phyloP scores from a whole-genome alignment of 2,888 invertebrate species.

The Tetragonula carbonaria region DNA sequence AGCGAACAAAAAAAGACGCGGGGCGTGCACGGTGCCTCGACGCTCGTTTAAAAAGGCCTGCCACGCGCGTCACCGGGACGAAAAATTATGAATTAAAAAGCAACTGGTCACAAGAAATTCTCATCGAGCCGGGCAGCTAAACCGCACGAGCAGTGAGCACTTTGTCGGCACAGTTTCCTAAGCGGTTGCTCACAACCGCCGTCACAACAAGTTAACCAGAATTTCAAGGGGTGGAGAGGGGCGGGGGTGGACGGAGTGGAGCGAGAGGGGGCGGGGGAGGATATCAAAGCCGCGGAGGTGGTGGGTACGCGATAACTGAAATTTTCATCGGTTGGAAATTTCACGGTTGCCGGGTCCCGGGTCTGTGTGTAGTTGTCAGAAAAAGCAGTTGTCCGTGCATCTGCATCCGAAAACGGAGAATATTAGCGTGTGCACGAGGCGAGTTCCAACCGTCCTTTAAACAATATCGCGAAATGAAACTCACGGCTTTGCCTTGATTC shows the following conservation, averaged over 20 bases:
- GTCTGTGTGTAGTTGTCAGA: slow-evolving; percentile 13
- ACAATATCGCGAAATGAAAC: slow-evolving; percentile 8
- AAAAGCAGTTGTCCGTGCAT: slow-evolving; percentile 13
- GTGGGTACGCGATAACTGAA: slow-evolving; percentile 43
- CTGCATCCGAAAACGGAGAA: slow-evolving; percentile 21
- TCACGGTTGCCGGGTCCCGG: slow-evolving; percentile 32
- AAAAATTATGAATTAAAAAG: slow-evolving; percentile 46
- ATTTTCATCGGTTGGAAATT: slow-evolving; percentile 56
- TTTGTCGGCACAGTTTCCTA: slow-evolving; percentile 39
- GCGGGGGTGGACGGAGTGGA: neutral
- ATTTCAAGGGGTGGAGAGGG: slow-evolving; percentile 23
- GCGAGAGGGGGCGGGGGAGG: neutral
- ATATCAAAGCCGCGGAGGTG: slow-evolving; percentile 24
- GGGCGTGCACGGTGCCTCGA: too few species aligned
- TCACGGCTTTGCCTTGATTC: neutral
- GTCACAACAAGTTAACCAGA: slow-evolving; percentile 54
- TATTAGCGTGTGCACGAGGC: neutral
- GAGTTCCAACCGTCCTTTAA: neutral
- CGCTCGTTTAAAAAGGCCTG: too few species aligned
- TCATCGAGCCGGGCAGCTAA: slow-evolving; percentile 34
- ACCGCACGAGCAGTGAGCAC: slow-evolving; percentile 40
- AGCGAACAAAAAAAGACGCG: too few species aligned
- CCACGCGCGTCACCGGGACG: too few species aligned
- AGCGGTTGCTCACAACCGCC: slow-evolving; percentile 28
- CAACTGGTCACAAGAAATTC: slow-evolving; percentile 38